Percentiles rank a stretch among this genome's conserved stretches.
phyloP scores from a whole-genome alignment of 1,140 invertebrate genomes.

The Apis laboriosa region DNA sequence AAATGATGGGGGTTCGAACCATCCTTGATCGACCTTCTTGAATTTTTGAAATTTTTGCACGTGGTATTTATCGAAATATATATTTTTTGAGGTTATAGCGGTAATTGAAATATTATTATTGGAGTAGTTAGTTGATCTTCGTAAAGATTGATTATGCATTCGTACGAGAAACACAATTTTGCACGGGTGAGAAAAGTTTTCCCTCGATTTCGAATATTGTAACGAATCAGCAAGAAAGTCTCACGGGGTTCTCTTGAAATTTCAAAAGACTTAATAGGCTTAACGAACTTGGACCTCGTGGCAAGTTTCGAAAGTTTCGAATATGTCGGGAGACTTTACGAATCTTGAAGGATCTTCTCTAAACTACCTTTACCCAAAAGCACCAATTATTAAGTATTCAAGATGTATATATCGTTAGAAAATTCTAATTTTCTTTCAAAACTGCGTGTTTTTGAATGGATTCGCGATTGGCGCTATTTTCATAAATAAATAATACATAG shows the following conservation, averaged over 20 bases:
- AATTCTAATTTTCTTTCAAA: background rate
- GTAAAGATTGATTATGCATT: background rate
- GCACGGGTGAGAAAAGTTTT: background rate
- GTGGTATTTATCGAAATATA: too few species aligned
- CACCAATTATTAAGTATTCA: background rate
- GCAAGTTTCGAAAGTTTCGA: background rate
- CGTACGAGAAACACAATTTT: background rate
- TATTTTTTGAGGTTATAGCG: too few species aligned
- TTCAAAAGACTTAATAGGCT: conserved; percentile 10
- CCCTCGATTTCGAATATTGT: background rate
- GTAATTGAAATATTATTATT: background rate
- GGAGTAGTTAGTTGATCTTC: background rate
- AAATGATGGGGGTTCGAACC: too few species aligned
- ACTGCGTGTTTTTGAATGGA: too few species aligned
- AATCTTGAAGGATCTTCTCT: background rate
- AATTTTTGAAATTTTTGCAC: too few species aligned
- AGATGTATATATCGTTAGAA: background rate
- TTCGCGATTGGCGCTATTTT: too few species aligned
- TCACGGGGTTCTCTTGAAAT: background rate
- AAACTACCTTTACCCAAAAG: background rate
- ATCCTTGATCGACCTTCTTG: too few species aligned
- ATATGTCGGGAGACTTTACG: background rate
- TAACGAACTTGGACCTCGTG: conserved; percentile 5
- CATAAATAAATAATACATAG: too few species aligned
- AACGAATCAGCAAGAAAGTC: background rate